Base-by-base conservation (phyloP, 2,888 invertebrate genomes). In the Drosophila sordidula region DNA sequence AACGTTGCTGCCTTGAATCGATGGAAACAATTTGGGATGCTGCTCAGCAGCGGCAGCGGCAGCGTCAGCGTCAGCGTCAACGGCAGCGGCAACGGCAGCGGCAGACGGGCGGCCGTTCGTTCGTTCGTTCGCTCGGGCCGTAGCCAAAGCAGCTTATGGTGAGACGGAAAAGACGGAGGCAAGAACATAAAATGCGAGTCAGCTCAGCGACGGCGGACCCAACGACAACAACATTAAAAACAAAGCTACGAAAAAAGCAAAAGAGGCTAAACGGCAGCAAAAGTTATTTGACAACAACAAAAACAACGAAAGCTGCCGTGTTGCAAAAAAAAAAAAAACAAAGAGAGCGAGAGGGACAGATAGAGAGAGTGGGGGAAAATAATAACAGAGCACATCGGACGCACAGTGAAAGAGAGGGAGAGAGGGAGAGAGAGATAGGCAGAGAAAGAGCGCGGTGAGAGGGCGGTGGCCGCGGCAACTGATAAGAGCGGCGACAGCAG, bases 21-120 rank as follows among this genome's bases (percentile, higher is more conserved):
- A 76, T 80, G 82, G 73, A 69, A 72, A 70, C 64, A 76, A 74
- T 78, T 76, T 78, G 69, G 79, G 70, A 55, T 68, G 70, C 63
- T 72, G 80, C 58, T 70, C 56, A 61, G 45, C 62, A 38, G 41
- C 55, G 52, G 32, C 49, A 29, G 46, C 26, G 9, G 26, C 39
- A 47, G 52, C 44, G 29, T 18, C 47, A 9, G 29, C 54, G 26
- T 8, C 54, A 18, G 18, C 18, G 9, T 26, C 39, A 47, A 49
- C 44, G 29, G 18, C 18, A 18, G 32, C 55, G 52, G 32, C 49
- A 29, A 41, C 26, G 9, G 26, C 39, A 47, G 52, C 44, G 29
- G 18, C 18, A 18, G 32, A 39, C 75, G 73, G 50, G 32, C 63
- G 73, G 46, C 50, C 68, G 61, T 65, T 61, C 51, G 59, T 55